Evolutionary conservation across 1,140 invertebrate species (phyloP), one percentile per base, ranked within the genome.

Genomic region (Drosophila aff.): DNA sequence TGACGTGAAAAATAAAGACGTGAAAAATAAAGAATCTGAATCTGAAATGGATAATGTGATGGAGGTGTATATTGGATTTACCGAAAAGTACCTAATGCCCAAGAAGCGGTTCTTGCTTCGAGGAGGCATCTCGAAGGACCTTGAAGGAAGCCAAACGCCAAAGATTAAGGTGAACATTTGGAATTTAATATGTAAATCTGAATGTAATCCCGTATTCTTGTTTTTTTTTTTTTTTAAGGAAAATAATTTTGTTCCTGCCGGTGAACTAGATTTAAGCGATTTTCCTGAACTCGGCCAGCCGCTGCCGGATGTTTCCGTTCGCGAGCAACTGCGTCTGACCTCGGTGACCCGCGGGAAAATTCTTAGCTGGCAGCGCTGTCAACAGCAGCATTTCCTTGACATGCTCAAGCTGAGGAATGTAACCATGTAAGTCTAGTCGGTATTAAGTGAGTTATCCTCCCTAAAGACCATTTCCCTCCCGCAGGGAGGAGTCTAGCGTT

Each of bases 291-390:
- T 68, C 5, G 18, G 15, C 6, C 9, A 43, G 3, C 40, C 64
- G 5, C 23, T 67, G 23, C 64, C 67, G 1, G n/a, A 55, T 5
- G 40, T 33, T 2, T 71, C 67, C 40, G 13, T 55, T 47, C 23
- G 40, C 10, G 67, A 71, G 33, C 63, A 68, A 68, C 7, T 9
- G 8, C 67, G 67, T 5, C 9, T 71, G n/a, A 23, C 53, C 8
- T 21, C 28, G 0, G 5, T 28, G 28, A 38, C 31, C 11, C 36
- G 40, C 8, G 21, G 16, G 2, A 63, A 33, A 31, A 9, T 28
- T n/a, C 7, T 55, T 3, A 36, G 16, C 23, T 64, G 21, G 3
- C 69, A 64, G 13, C 40, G 23, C 0, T 11, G 2, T 21, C 58
- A 75, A 1, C 16, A 55, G 1, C 36, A 47, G 28, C 49, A 23